Evolutionary conservation across 1,140 invertebrate genomes (phyloP), one percentile per base, ranked within the genome.

Genomic region (Saccostrea cuccullata): DNA sequence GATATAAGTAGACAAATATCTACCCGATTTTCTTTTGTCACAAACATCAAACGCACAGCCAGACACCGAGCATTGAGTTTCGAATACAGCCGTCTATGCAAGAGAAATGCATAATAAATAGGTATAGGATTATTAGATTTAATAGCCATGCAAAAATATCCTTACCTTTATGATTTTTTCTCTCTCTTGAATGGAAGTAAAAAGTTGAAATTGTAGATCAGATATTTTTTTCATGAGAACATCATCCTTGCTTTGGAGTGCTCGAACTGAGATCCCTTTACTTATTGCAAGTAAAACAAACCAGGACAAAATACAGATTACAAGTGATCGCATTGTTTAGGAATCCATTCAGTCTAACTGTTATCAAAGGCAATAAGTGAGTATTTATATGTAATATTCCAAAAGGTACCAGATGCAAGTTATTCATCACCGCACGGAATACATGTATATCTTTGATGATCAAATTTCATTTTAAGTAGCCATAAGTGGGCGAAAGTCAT

Each of bases 181-280:
- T 30, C 26, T 77, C 70, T 77, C 26, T 77, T 77, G 70, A 77
- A 77, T 30, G 70, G 70, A 36, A 36, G 70, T 36, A 77, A 77
- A 77, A 15, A 77, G 13, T 77, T 30, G 70, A 30, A 40, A 77
- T 36, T 77, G 70, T 30, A 77, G 70, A 11, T 77, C 70, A 4
- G 70, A 77, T 11, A 77, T 77, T 13, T 77, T 77, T 77, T 77
- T 77, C 26, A 77, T 77, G 12, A 77, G 30, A 11, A 77, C 15
- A 12, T 77, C 70, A 36, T 77, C 70, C 26, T 15, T 13, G 30
- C 15, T 30, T 4, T 77, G 23, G 11, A 15, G 26, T 77, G 70
- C 70, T 77, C 58, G 58, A 64, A 17, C 17, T 17, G 58, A 64
- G n/a, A 64, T 64, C 6, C 1, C n/a, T n/a, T 15, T 6, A 64